Percentiles rank a stretch among this genome's conserved stretches.
Evolutionary conservation across 2,113 vertebrate genomes (phyloP).

Genomic region (Lanius ludovicianus): DNA sequence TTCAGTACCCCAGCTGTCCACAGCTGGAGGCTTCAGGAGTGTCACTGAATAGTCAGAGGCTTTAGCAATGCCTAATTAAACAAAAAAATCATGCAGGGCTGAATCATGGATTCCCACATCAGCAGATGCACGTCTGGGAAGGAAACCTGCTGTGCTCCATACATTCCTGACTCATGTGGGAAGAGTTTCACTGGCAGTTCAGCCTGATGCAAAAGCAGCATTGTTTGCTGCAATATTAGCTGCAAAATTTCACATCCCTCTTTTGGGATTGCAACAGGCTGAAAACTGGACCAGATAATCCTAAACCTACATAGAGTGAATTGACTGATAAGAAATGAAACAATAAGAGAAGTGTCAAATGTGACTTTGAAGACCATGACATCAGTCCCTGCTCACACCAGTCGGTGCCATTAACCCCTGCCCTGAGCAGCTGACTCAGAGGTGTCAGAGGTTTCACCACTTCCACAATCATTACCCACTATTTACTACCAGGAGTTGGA

Average conservation of each 20-base stretch:
- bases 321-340: not conserved
- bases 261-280: not conserved
- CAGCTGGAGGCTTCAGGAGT: not conserved
- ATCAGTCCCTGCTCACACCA: not conserved
- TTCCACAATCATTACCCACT: not conserved
- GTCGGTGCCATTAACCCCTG: not conserved
- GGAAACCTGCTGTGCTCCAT: not conserved
- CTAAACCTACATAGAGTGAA: not conserved
- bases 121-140: not conserved
- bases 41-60: not conserved
- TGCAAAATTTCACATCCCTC: not conserved
- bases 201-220: not conserved
- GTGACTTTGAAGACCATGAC: not conserved
- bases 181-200: not conserved
- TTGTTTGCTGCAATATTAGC: not conserved
- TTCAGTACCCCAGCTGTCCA: not conserved
- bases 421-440: not conserved
- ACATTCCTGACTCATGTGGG: not conserved
- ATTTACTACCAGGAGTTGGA: not conserved
- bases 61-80: not conserved
- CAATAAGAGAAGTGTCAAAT: no score
- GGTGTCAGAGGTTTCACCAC: not conserved
- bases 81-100: not conserved
- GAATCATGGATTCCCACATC: not conserved
- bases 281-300: not conserved